These are phyloP conservation scores for Megalonaias nervosa DNA, from an alignment of 1,140 invertebrate species.

Conservation along the genomic window DNA sequence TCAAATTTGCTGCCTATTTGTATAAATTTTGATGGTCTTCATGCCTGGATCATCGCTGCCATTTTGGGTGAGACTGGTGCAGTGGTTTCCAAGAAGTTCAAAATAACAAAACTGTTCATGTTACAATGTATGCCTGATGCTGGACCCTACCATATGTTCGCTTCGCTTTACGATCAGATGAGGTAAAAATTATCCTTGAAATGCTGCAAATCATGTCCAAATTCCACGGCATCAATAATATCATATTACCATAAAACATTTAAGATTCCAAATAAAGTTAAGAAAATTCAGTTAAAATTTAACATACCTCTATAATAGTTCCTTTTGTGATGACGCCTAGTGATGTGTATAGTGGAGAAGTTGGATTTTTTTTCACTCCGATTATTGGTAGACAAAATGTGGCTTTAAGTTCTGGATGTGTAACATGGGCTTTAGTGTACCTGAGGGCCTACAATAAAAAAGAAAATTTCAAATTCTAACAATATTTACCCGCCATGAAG, in stretches of 20 bases:
- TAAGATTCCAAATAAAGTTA: background rate
- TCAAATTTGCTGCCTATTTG: too few relatives aligned
- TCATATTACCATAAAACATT: background rate
- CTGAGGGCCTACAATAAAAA: slow-evolving; percentile 64
- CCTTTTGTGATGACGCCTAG: slow-evolving; percentile 98
- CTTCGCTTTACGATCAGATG: too few relatives aligned
- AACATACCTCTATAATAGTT: slow-evolving; percentile 70
- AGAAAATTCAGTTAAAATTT: background rate
- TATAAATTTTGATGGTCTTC: too few relatives aligned
- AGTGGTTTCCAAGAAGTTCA: too few relatives aligned
- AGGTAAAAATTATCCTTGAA: too few relatives aligned
- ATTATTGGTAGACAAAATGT: slow-evolving; percentile 99
- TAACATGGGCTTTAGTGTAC: slow-evolving; percentile 92
- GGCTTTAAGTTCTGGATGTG: slow-evolving; percentile 98
- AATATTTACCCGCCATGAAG: background rate
- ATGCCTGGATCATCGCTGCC: too few relatives aligned
- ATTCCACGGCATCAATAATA: background rate
- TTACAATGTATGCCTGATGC: too few relatives aligned
- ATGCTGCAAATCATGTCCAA: background rate
- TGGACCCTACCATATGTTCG: too few relatives aligned
- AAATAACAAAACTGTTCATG: too few relatives aligned
- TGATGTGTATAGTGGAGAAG: slow-evolving; percentile 96
- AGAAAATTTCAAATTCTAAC: background rate
- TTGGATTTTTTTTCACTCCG: slow-evolving; percentile 99
- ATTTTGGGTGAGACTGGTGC: too few relatives aligned